Percentiles rank a stretch among this genome's conserved stretches.
Evolutionary conservation across 2,888 invertebrate genomes (phyloP).

Genomic region (Phengaris alcon): DNA sequence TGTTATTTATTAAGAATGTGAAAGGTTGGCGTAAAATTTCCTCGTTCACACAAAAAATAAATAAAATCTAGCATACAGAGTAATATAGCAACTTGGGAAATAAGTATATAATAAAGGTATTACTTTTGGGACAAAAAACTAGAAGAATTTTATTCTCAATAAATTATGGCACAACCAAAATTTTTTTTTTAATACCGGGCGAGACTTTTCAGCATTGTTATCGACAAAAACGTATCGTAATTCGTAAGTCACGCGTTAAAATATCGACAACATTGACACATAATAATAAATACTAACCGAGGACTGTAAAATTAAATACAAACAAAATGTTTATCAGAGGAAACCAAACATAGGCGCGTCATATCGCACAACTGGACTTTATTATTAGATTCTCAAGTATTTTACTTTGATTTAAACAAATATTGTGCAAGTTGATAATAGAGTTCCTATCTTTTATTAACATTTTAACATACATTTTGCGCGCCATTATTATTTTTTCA

Average conservation of each 20-base stretch:
- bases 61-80: too few relatives aligned
- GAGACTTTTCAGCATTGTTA: background rate
- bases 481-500: too few relatives aligned
- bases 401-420: slow-evolving; percentile 26
- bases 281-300: slow-evolving; percentile 15
- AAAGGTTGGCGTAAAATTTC: too few relatives aligned
- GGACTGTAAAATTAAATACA: slow-evolving; percentile 51
- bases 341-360: slow-evolving; percentile 48
- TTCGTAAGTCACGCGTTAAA: background rate
- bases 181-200: background rate
- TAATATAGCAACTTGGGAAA: too few relatives aligned
- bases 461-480: background rate
- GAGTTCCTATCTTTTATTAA: slow-evolving; percentile 12
- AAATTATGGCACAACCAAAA: too few relatives aligned
- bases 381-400: slow-evolving; percentile 40
- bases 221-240: background rate
- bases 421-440: slow-evolving; percentile 12
- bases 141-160: background rate
- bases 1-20: too few relatives aligned
- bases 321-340: slow-evolving; percentile 60
- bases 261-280: background rate
- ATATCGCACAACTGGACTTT: slow-evolving; percentile 41
- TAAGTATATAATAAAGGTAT: too few relatives aligned
- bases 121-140: too few relatives aligned
- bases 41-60: too few relatives aligned